Evolutionary conservation across 2,888 invertebrate species (phyloP), one percentile per base, ranked within the genome.

Genomic region (Dioctria rufipes): DNA sequence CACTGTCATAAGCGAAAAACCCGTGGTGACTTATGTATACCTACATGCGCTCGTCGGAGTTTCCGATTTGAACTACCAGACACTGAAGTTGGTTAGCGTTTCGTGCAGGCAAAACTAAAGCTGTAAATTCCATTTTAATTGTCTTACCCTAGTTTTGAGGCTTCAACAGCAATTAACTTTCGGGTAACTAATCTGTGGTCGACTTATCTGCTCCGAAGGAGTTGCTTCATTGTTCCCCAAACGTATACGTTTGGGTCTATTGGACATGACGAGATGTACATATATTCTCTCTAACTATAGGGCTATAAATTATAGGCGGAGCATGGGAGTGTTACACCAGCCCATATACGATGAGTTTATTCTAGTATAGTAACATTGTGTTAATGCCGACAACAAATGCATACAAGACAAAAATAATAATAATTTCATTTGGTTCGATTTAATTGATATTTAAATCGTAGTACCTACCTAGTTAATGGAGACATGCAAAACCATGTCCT

Each of bases 121-220:
- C 69, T 69, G 69, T 69, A 69, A 69, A 69, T 69, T 69, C 54
- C 9, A 69, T 54, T 69, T 69, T 69, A 69, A 69, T 69, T 69
- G 69, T 69, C 49, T 69, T 69, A 69, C 49, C 69, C 69, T 51
- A 69, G 69, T 51, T 69, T 51, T 69, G 51, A 49, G 51, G 69
- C 69, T 69, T 69, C 69, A 51, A 39, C 54, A 69, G 69, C 69
- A 69, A 69, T 69, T 69, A 69, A 69, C 51, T 69, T 69, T 69
- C 69, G 69, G 69, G 69, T 11, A 69, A 69, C 69, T 69, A 69
- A 69, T 69, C 69, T 51, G 51, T 13, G 51, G 69, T 39, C 69
- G 69, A 69, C 69, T 69, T 69, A 69, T 69, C 69, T 69, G 54
- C 11, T 69, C 69, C 69, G 51, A 51, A 51, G 69, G 69, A 69